Percentiles rank a stretch among this genome's conserved stretches.
phyloP scores from a whole-genome alignment of 1,140 invertebrate genomes.

The Drosophila virilis region DNA sequence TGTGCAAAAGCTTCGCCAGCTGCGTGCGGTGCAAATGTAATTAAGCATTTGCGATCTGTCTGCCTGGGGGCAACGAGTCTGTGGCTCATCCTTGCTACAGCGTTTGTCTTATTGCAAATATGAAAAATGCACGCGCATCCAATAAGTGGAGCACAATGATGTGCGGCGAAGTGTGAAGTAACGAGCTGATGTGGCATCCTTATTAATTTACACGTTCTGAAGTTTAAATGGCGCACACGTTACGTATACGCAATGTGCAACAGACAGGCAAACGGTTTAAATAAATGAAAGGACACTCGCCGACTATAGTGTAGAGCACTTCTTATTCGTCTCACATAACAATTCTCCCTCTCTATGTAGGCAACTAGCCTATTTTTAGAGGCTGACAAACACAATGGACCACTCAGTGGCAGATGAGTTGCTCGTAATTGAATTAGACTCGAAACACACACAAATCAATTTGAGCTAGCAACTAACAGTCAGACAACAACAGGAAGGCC shows the following conservation, averaged over 20 bases:
- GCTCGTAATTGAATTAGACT: slow-evolving; percentile 70
- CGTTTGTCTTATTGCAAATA: slow-evolving; percentile 60
- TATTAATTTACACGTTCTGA: slow-evolving; percentile 71
- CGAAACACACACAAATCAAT: slow-evolving; percentile 64
- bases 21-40: slow-evolving; percentile 74
- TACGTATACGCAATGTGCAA: slow-evolving; percentile 55
- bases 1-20: slow-evolving; percentile 33
- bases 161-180: background rate
- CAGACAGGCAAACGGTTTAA: no score
- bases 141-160: slow-evolving; percentile 2
- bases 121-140: slow-evolving; percentile 68
- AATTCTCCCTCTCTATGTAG: background rate
- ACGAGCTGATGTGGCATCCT: slow-evolving; percentile 20
- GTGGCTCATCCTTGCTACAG: background rate
- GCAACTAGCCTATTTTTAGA: slow-evolving; percentile 56
- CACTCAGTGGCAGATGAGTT: slow-evolving; percentile 31
- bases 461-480: slow-evolving; percentile 20
- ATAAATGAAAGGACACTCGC: background rate
- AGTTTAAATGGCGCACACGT: slow-evolving; percentile 59
- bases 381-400: slow-evolving; percentile 24
- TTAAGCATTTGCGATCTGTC: slow-evolving; percentile 63
- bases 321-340: background rate
- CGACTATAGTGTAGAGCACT: background rate
- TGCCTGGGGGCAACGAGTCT: slow-evolving; percentile 1
- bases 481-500: slow-evolving; percentile 10